Conservation (phyloP, 2,113 vertebrate genomes). For the Calidris pugnax region DNA sequence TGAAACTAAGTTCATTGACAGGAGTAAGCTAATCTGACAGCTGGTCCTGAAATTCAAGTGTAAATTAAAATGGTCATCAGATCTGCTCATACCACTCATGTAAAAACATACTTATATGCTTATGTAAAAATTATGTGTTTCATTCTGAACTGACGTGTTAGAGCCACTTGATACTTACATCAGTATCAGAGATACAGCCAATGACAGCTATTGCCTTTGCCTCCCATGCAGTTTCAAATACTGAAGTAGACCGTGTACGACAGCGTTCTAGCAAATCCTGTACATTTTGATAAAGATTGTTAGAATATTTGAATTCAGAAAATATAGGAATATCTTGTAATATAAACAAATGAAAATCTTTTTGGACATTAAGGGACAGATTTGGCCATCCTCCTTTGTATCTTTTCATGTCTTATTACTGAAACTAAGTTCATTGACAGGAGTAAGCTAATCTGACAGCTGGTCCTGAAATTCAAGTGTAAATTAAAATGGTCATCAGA, state of each 20-base stretch:
- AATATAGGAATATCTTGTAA: not conserved
- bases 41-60: too few relatives aligned
- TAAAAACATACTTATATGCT: not conserved
- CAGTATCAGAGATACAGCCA: slow-evolving; percentile 84
- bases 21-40: not conserved
- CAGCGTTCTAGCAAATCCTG: slow-evolving; percentile 91
- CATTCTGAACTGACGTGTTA: not conserved
- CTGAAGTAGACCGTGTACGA: slow-evolving; percentile 83
- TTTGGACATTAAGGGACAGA: not conserved
- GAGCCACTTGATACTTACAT: slow-evolving; percentile 78
- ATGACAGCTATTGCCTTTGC: slow-evolving; percentile 92
- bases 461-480: not conserved
- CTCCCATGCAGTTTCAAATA: slow-evolving; percentile 94
- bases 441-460: not conserved
- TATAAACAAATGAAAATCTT: not conserved
- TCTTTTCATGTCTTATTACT: not conserved
- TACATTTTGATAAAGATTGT: not conserved
- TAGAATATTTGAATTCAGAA: not conserved
- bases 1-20: not conserved
- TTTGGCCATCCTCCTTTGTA: not conserved
- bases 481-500: not conserved
- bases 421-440: not conserved
- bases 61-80: too few relatives aligned
- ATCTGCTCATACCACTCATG: not conserved
- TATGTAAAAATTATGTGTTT: not conserved